Percentiles rank a stretch among this genome's conserved stretches.
phyloP scores from a whole-genome alignment of 2,797 vertebrate genomes.

The Ctenochaetus hawaiiensis region DNA sequence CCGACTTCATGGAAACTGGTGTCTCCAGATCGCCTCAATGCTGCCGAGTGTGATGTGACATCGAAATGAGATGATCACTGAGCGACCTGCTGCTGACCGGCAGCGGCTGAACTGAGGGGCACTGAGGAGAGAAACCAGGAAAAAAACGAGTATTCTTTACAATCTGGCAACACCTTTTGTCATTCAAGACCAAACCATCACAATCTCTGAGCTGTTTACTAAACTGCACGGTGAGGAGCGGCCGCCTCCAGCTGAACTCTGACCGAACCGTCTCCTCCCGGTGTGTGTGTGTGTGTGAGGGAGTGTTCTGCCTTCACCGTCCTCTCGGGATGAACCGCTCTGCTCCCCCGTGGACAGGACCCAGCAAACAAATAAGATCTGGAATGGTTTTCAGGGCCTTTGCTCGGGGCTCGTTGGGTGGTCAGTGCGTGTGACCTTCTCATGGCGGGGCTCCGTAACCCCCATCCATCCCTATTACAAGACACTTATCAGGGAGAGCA shows the following conservation, averaged over 20 bases:
- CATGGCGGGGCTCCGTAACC: constrained; percentile 67
- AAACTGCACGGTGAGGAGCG: constrained; percentile 7
- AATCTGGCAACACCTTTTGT: constrained; percentile 13
- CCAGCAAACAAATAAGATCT: constrained; percentile 67
- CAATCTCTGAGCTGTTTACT: constrained; percentile 21
- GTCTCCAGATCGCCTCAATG: background rate
- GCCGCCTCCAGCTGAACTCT: constrained; percentile 21
- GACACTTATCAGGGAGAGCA: constrained; percentile 77
- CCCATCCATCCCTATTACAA: constrained; percentile 83
- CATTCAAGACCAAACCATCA: constrained; percentile 15
- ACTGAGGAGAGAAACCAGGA: background rate
- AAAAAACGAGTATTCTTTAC: constrained; percentile 5
- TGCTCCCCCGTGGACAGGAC: constrained; percentile 46
- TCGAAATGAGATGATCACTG: constrained; percentile 26
- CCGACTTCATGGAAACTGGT: constrained; percentile 13
- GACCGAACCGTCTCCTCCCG: constrained; percentile 14
- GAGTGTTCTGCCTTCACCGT: constrained; percentile 32
- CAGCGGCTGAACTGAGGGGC: background rate
- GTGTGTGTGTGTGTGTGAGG: constrained; percentile 8
- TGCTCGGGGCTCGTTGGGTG: constrained; percentile 71
- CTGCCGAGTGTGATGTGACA: constrained; percentile 31
- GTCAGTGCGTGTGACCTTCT: constrained; percentile 78
- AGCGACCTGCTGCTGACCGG: constrained; percentile 17
- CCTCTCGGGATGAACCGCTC: constrained; percentile 44
- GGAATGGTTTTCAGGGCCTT: constrained; percentile 62